Percentiles rank a stretch among this genome's conserved stretches.
These are phyloP conservation scores for Halcyon senegalensis DNA, from an alignment of 2,113 vertebrate genomes.

Conservation along the genomic window DNA sequence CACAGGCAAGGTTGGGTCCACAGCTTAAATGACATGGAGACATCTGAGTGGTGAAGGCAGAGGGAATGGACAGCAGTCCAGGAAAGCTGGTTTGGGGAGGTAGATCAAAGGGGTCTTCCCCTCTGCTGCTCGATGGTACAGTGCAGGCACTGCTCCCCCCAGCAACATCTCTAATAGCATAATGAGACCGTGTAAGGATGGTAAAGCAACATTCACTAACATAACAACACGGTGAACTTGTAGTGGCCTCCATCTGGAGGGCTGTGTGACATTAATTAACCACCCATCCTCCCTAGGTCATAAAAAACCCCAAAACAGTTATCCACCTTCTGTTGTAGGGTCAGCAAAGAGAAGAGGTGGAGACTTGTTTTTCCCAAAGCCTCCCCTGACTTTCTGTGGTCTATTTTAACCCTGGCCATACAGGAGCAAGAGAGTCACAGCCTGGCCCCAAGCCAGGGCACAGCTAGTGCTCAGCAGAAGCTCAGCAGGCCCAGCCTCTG, in stretches of 20 bases:
- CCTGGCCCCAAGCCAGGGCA: not conserved
- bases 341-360: not conserved
- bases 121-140: not conserved
- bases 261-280: not conserved
- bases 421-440: not conserved
- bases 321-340: not conserved
- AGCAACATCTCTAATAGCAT: not conserved
- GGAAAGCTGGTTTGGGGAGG: not conserved
- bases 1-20: not conserved
- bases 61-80: not conserved
- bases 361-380: not conserved
- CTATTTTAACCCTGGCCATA: not conserved
- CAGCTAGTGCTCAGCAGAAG: not conserved
- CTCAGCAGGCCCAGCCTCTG: not conserved
- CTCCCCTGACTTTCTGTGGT: not conserved
- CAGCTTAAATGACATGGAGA: not conserved
- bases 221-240: not conserved
- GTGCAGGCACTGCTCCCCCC: not conserved
- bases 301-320: not conserved
- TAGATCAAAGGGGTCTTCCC: not conserved
- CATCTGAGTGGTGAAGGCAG: not conserved
- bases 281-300: fast-evolving
- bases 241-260: not conserved
- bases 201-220: not conserved
- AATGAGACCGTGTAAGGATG: not conserved